phyloP scores from a whole-genome alignment of 2,888 invertebrate species.

The Chalcosyrphus nemorum region DNA sequence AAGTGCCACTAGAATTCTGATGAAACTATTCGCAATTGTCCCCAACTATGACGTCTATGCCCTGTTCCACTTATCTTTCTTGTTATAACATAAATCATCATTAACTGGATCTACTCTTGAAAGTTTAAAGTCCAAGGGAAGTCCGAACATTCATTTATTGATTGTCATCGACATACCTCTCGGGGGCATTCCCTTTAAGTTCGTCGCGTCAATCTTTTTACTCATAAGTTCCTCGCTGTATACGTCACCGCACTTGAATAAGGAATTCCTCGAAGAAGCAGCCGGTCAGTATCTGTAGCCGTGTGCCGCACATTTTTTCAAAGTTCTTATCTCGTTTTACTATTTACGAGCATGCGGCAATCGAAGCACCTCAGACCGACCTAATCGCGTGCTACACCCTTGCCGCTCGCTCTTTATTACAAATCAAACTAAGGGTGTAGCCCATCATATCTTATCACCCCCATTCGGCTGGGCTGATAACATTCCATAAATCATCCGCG shows the following conservation, averaged over 20 bases:
- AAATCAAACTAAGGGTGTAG: background rate
- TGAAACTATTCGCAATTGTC: background rate
- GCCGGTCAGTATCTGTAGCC: background rate
- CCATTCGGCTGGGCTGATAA: slow-evolving; percentile 8
- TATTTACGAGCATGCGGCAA: slow-evolving; percentile 9
- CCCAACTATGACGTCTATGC: background rate
- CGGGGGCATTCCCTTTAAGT: slow-evolving; percentile 1
- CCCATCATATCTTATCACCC: slow-evolving; percentile 29
- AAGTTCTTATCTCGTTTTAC: background rate
- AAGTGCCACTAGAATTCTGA: background rate
- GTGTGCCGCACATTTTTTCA: background rate
- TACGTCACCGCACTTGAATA: slow-evolving; percentile 17
- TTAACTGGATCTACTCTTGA: background rate
- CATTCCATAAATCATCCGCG: slow-evolving; percentile 21
- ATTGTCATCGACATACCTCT: background rate
- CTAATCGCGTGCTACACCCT: slow-evolving; percentile 11
- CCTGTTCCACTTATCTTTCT: background rate
- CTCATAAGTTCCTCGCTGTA: background rate
- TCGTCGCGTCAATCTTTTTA: background rate
- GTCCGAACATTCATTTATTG: background rate
- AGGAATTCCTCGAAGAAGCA: slow-evolving; percentile 36
- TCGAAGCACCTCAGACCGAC: background rate
- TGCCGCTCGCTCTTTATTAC: background rate
- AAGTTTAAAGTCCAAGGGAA: slow-evolving; percentile 2
- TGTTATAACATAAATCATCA: background rate